Evolutionary conservation across 2,797 vertebrate genomes (phyloP), one percentile per base, ranked within the genome.

Genomic region (Acanthopagrus latus): DNA sequence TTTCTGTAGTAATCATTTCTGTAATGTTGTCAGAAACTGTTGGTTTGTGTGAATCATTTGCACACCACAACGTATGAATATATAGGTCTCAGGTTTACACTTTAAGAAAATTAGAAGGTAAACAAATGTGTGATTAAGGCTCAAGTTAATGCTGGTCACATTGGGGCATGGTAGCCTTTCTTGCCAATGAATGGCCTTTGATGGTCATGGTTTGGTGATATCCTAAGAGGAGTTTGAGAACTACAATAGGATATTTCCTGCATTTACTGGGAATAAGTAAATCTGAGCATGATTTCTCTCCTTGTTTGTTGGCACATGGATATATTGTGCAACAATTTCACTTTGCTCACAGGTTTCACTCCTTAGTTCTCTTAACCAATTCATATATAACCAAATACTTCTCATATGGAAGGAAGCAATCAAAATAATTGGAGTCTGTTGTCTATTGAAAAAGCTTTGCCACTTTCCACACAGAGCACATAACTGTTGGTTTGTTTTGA

Each of bases 91-190:
- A 38, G 38, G 38, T 10, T 38, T 38, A 8, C 38, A 8, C 38
- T 77, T 72, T 54, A 67, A 72, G 59, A 64, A 65, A 84, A 76
- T 59, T 11, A 66, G 70, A 43, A 80, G 48, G 75, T 13, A 3
- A 65, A 82, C 70, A 72, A 76, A 64, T 46, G 33, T 48, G 50
- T 56, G 47, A 47, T 27, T 46, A 10, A 29, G 62, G 67, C 58
- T 63, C 20, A 50, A 43, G 64, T 46, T 33, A 20, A 70, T 20
- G 47, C 56, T 54, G 21, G 38, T 63, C 27, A 72, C 62, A 47
- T n/a, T 18, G 16, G 56, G 33, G 10, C n/a, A 52, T 23, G 20
- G 41, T 0, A 41, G 69, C 25, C 33, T 47, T 54, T 58, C 38
- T 64, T 55, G 21, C 21, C 48, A 20, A 21, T 58, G 38, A 48